Percentiles rank a stretch among this genome's conserved stretches.
Conservation (phyloP, 1,140 invertebrate genomes). For the Parasteatoda tepidariorum region DNA sequence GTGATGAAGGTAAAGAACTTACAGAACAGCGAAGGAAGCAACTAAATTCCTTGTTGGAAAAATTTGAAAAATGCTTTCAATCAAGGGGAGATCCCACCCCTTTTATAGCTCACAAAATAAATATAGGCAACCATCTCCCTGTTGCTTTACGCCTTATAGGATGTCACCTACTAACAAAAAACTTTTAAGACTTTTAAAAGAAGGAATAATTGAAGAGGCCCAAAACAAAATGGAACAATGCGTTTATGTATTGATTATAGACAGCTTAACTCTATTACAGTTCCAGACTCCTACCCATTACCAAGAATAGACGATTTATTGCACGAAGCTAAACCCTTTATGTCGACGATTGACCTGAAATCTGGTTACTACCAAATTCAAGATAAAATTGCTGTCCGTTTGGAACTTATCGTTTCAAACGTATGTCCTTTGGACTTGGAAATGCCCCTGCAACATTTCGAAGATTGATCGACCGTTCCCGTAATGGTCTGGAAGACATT, state of each 20-base stretch:
- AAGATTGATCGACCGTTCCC: constrained; percentile 61
- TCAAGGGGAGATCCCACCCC: background rate
- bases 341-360: too few species aligned
- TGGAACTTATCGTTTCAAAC: constrained; percentile 62
- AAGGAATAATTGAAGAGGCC: constrained; percentile 62
- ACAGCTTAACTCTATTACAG: constrained; percentile 51
- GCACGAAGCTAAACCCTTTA: constrained; percentile 30
- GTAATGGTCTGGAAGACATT: constrained; percentile 62
- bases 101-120: constrained; percentile 47
- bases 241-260: constrained; percentile 50
- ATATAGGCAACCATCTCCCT: constrained; percentile 55
- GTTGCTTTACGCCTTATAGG: constrained; percentile 43
- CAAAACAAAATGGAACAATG: constrained; percentile 9
- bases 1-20: background rate
- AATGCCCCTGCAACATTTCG: too few species aligned
- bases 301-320: constrained; percentile 70
- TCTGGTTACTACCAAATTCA: constrained; percentile 66
- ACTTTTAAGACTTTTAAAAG: constrained; percentile 51
- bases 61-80: background rate
- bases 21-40: too few species aligned
- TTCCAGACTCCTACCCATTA: constrained; percentile 63
- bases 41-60: background rate
- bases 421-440: constrained; percentile 62
- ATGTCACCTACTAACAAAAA: constrained; percentile 30
- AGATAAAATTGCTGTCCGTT: constrained; percentile 63